Base-by-base conservation (phyloP, 2,797 vertebrate species). In the Semotilus atromaculatus region DNA sequence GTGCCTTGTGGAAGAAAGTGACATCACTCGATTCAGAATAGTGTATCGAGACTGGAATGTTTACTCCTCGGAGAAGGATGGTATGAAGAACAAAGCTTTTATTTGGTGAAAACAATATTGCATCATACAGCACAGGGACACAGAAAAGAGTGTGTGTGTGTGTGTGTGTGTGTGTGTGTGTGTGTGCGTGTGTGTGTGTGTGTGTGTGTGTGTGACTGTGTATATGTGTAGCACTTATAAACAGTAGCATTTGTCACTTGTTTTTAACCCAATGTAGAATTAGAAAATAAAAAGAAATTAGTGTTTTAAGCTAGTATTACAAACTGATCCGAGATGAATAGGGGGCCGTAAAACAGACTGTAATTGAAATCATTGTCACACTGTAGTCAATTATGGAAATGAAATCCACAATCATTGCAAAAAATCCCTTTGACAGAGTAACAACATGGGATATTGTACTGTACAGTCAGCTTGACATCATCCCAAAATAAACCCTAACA, bases 91-190 rank as follows among this genome's bases (percentile, higher is more conserved):
- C 66, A 62, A 84, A 79, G 75, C 66, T 79, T 84, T 78, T 84
- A 78, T 66, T 18, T 67, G 81, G 71, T 83, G 81, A 66, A 83
- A 83, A 67, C 43, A 67, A 78, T 66, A 71, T 84, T 84, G 64
- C 82, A 70, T 78, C 82, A 84, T 77, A 71, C 53, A 78, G 75
- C 82, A 60, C 26, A 70, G 82, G 51, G 66, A 84, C 75, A 60
- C 66, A 48, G 73, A 34, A 75, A 34, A 58, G 13, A 36, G 38
- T 4, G 4, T 23, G 73, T 19, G 11, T 31, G 31, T 14, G 0
- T 21, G 26, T 21, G 2, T 48, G 14, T 48, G 4, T 14, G 14
- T 48, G 45, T 21, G 36, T 43, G 40, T 10, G 40, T 43, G 40
- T 10, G 10, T 62, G 75, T 34, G 60, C 26, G 21, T 62, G 26